Percentiles rank a stretch among this genome's conserved stretches.
Evolutionary conservation across 1,140 invertebrate species (phyloP).

Genomic region (Mya arenaria): DNA sequence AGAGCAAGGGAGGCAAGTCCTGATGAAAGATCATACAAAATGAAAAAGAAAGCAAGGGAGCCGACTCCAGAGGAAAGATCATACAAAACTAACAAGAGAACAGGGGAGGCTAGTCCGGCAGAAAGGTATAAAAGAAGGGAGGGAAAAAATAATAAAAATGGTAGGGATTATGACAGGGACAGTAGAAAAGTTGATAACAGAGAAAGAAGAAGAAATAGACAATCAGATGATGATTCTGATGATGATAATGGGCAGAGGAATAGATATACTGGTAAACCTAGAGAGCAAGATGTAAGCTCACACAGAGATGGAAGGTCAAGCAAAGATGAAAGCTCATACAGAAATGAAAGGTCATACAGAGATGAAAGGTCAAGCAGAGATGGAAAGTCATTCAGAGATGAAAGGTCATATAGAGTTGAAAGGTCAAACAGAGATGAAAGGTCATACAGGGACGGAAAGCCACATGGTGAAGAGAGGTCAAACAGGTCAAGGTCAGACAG

Average conservation of each 20-base stretch:
- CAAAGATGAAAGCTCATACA: background rate
- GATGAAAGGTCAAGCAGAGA: background rate
- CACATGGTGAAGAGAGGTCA: too few species aligned
- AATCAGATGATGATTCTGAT: background rate
- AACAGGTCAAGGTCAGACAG: background rate
- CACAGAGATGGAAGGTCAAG: constrained; percentile 2
- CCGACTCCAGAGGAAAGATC: background rate
- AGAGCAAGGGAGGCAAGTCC: background rate
- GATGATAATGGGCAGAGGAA: background rate
- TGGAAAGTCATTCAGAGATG: background rate
- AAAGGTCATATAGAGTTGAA: background rate
- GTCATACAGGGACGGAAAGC: constrained; percentile 10
- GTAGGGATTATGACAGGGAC: constrained; percentile 1
- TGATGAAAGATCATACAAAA: background rate
- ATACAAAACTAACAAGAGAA: background rate
- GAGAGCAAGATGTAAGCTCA: background rate
- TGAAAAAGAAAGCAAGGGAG: background rate
- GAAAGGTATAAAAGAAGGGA: constrained; percentile 1
- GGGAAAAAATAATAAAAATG: background rate
- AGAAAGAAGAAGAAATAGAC: background rate
- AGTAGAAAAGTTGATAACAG: background rate
- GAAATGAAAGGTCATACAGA: too few species aligned
- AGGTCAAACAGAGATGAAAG: background rate
- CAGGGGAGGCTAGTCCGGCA: background rate
- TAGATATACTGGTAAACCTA: too few species aligned